Evolutionary conservation across 2,888 invertebrate genomes (phyloP).

Genomic region (Ectemnius continuus): DNA sequence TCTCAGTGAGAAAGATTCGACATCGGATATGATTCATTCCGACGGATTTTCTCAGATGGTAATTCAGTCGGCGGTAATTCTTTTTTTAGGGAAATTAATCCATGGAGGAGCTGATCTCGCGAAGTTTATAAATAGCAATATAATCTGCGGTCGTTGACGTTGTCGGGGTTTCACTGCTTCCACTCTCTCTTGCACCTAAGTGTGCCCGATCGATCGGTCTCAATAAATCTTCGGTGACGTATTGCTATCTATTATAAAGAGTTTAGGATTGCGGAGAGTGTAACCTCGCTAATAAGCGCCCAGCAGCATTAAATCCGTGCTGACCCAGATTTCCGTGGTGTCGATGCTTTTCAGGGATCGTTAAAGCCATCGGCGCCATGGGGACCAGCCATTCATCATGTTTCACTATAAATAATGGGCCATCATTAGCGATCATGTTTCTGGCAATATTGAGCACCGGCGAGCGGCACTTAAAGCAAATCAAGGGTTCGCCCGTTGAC

Average conservation of each 20-base stretch:
- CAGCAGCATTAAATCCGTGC: not conserved
- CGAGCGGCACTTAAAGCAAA: conserved; percentile 4
- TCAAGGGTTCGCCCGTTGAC: not conserved
- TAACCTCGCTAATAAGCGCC: not conserved
- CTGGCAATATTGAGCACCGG: conserved; percentile 12
- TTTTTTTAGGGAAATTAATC: too few relatives aligned
- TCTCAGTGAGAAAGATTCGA: too few relatives aligned
- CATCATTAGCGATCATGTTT: conserved; percentile 31
- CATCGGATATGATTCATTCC: too few relatives aligned
- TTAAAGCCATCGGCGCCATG: conserved; percentile 13
- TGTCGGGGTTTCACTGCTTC: too few relatives aligned
- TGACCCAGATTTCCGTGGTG: conserved; percentile 8
- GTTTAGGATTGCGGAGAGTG: not conserved
- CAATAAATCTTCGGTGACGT: not conserved
- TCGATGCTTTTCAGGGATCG: conserved; percentile 7
- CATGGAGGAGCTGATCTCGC: too few relatives aligned
- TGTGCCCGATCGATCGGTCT: too few relatives aligned
- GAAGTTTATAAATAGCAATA: too few relatives aligned
- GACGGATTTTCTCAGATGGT: too few relatives aligned
- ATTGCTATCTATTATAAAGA: not conserved
- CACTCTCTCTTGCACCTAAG: not conserved
- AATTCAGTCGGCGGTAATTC: too few relatives aligned
- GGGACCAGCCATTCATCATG: conserved; percentile 14
- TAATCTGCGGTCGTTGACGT: too few relatives aligned
- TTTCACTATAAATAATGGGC: conserved; percentile 20